These are phyloP conservation scores for Oceanodroma leucorhoa DNA, from an alignment of 2,797 vertebrate species.

Conservation along the genomic window DNA sequence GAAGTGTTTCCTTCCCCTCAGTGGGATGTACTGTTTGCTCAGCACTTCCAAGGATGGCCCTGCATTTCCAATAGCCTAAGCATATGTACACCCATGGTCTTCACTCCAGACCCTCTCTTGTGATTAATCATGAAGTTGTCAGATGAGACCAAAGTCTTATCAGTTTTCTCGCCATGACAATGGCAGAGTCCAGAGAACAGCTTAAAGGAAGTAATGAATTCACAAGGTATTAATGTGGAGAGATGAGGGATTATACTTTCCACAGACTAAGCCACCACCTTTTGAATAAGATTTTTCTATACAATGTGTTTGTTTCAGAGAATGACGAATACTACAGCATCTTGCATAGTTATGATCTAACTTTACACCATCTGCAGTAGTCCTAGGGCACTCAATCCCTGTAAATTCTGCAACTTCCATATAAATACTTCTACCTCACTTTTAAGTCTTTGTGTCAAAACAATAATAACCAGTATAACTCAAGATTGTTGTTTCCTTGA, in stretches of 20 bases:
- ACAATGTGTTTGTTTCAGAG: background rate
- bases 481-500: background rate
- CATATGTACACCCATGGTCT: fast-evolving
- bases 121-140: background rate
- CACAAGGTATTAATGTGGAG: background rate
- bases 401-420: background rate
- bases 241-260: background rate
- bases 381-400: background rate
- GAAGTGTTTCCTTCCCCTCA: background rate
- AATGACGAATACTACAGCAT: background rate
- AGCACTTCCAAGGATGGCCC: background rate
- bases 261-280: background rate
- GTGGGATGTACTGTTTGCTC: background rate
- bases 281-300: background rate
- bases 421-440: background rate
- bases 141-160: background rate
- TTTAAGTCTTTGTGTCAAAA: background rate
- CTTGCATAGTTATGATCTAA: background rate
- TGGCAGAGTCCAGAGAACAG: background rate
- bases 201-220: background rate
- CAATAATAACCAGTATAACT: background rate
- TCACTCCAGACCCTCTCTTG: background rate
- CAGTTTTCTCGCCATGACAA: background rate
- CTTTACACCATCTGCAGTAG: background rate
- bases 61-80: background rate